phyloP scores from a whole-genome alignment of 2,888 invertebrate genomes.

The Atherix ibis region DNA sequence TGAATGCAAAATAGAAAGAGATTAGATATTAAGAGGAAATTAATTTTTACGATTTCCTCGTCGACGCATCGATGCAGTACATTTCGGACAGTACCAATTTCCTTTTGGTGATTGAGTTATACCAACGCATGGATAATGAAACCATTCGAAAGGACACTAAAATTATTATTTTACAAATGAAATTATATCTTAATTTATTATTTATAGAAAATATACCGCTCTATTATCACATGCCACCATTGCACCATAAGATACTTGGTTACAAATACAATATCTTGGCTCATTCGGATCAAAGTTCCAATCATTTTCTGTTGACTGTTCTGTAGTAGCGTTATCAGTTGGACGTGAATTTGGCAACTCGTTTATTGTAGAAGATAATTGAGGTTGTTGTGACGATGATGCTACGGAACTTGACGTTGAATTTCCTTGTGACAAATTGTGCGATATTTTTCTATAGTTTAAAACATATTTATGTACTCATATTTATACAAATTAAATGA shows the following conservation, averaged over 20 bases:
- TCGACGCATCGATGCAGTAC: conserved; percentile 73
- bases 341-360: conserved; percentile 14
- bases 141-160: conserved; percentile 97
- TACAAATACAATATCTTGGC: conserved; percentile 89
- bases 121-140: conserved; percentile 96
- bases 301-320: conserved; percentile 46
- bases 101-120: conserved; percentile 93
- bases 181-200: conserved; percentile 1
- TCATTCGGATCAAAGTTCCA: conserved; percentile 95
- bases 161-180: conserved; percentile 19
- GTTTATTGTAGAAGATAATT: conserved; percentile 17
- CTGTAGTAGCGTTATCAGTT: conserved; percentile 15
- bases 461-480: background rate
- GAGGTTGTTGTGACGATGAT: conserved; percentile 19
- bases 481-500: too few species aligned
- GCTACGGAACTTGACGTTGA: conserved; percentile 22
- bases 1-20: too few species aligned
- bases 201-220: conserved; percentile 52
- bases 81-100: conserved; percentile 98
- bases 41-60: conserved; percentile 67
- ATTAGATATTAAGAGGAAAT: too few species aligned
- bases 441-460: conserved; percentile 23
- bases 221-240: conserved; percentile 99
- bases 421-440: conserved; percentile 10
- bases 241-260: conserved; percentile 93